Base-by-base conservation (phyloP, 2,888 invertebrate genomes). In the Sarcophaga variegata region DNA sequence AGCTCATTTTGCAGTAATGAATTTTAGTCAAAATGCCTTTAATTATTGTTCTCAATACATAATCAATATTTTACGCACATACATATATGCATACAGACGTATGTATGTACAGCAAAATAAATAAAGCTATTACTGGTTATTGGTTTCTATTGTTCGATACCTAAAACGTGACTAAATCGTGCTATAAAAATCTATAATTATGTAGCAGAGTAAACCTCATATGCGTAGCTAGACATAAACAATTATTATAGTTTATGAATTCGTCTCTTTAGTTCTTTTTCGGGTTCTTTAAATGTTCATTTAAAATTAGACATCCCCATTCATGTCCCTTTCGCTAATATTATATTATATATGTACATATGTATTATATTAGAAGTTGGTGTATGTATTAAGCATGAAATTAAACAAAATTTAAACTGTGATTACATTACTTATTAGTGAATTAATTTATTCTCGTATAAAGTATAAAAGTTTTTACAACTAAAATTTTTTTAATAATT, bases 1-100 rank as follows among this genome's bases (percentile, higher is more conserved):
- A 85, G 45, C 17, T 67, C 76, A 80, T 84, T 12, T 62, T 47
- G 37, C 59, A 66, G 17, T 17, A 62, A 17, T 62, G 10, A 49
- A 74, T n/a, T 45, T 0, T 54, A 70, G n/a, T 75, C 54, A 69
- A 70, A 27, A 11, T 12, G 2, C 71, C 37, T 71, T 81, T 72
- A 67, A 62, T 49, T 72, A 22, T 67, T 78, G 69, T 78, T 67
- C 59, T 83, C 66, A 83, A 76, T 76, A 72, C 74, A 74, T 77
- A 81, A 67, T 81, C 74, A 67, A 81, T 72, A 54, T 22, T 64
- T 71, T 10, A 64, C 4, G 59, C 4, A 54, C 14, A 49, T 14
- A 14, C 17, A 3, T 54, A 54, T 54, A 54, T 54, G 2, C 54
- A 14, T 54, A 2, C 2, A 54, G 2, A 54, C 3, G 54, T 1